phyloP scores from a whole-genome alignment of 64 coral and sea anemone species.

The Dendrophyllia cribrosa region DNA sequence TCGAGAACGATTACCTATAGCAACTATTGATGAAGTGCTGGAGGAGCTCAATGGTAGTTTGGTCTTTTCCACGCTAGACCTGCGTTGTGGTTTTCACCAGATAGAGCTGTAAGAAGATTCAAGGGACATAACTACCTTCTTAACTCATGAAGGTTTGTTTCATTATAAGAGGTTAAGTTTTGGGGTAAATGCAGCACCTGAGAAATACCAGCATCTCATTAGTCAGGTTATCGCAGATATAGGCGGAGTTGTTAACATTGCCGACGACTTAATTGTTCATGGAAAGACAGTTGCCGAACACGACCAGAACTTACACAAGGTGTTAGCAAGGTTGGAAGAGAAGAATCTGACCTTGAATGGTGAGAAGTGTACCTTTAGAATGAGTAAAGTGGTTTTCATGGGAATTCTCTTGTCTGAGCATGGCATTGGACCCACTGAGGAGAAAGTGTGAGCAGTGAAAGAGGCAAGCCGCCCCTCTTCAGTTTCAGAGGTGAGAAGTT shows the following conservation, averaged over 20 bases:
- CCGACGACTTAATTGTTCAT: neutral
- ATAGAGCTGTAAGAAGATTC: constrained; percentile 20
- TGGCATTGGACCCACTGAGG: constrained; percentile 15
- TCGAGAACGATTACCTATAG: neutral
- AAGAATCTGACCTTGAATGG: constrained; percentile 18
- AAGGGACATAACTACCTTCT: constrained; percentile 13
- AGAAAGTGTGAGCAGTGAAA: constrained; percentile 17
- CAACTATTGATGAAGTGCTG: constrained; percentile 15
- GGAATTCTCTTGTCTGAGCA: constrained; percentile 32
- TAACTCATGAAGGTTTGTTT: constrained; percentile 5
- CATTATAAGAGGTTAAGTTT: constrained; percentile 19
- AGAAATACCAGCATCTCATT: constrained; percentile 62
- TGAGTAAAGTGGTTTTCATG: constrained; percentile 43
- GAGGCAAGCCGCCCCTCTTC: constrained; percentile 9
- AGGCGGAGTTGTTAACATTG: neutral
- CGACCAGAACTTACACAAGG: neutral
- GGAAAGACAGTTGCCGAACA: neutral
- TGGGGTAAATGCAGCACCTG: constrained; percentile 22
- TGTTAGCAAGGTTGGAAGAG: neutral
- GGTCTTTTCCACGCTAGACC: constrained; percentile 22
- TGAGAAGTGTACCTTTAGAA: constrained; percentile 31
- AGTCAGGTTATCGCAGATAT: constrained; percentile 24
- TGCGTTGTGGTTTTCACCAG: constrained; percentile 41
- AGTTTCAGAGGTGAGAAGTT: constrained; percentile 23
- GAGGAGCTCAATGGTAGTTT: constrained; percentile 46